These are phyloP conservation scores for Psilopogon haemacephalus DNA, from an alignment of 2,113 vertebrate genomes.

Conservation along the genomic window DNA sequence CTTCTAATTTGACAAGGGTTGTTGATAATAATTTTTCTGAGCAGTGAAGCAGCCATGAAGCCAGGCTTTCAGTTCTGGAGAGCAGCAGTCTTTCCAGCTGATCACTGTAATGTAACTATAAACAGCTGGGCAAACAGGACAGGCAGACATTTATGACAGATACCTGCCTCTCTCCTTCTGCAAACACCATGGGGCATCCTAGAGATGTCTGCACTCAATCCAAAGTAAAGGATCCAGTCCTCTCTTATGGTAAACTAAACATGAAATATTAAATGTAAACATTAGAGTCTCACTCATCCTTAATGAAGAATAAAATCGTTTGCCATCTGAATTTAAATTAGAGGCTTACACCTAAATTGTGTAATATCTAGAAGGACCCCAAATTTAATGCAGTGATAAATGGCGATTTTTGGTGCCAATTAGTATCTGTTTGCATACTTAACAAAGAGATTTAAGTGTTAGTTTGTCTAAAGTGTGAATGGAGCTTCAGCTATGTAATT, in stretches of 20 bases:
- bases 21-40: conserved; percentile 4
- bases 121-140: not conserved
- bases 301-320: not conserved
- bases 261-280: not conserved
- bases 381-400: not conserved
- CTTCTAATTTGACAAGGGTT: not conserved
- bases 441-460: not conserved
- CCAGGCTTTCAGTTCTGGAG: not conserved
- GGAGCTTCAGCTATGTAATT: not conserved
- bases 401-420: not conserved
- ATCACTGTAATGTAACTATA: not conserved
- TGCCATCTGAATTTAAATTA: not conserved
- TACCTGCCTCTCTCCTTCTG: not conserved
- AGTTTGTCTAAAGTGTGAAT: not conserved
- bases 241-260: not conserved
- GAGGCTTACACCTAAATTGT: not conserved
- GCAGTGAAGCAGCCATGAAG: not conserved
- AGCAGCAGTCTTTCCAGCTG: not conserved
- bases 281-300: not conserved
- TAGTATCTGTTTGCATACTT: not conserved
- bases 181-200: not conserved
- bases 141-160: not conserved
- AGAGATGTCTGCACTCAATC: not conserved
- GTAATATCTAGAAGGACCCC: not conserved
- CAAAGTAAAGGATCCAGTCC: not conserved